These are phyloP conservation scores for Eulemur mongoz DNA, from an alignment of 2,797 vertebrate genomes.

Conservation along the genomic window DNA sequence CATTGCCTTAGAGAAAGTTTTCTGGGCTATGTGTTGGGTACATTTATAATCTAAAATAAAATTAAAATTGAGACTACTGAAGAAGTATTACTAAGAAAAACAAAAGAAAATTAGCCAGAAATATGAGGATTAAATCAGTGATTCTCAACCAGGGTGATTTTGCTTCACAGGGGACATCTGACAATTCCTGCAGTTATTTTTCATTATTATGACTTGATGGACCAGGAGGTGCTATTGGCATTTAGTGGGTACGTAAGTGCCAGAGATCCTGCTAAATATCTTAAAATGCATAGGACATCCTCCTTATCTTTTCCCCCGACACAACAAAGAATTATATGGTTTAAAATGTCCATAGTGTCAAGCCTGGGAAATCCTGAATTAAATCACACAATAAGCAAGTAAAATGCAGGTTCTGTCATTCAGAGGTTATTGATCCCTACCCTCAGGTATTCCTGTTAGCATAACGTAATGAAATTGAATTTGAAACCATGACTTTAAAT, in stretches of 20 bases:
- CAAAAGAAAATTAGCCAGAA: neutral
- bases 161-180: neutral
- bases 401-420: neutral
- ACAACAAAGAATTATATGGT: neutral
- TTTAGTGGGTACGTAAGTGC: neutral
- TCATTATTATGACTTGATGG: neutral
- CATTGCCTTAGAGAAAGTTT: neutral
- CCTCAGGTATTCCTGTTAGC: neutral
- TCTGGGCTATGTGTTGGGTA: neutral
- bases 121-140: neutral
- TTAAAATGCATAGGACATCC: neutral
- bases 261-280: neutral
- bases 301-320: fast-evolving
- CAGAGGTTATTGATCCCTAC: neutral
- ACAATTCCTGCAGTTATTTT: neutral
- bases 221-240: too few relatives aligned
- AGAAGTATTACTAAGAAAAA: neutral
- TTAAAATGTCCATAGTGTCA: neutral
- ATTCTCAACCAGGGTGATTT: neutral
- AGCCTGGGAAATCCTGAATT: neutral
- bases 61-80: neutral
- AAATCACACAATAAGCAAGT: neutral
- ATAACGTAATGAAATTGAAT: neutral
- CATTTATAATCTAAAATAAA: conserved; percentile 23
- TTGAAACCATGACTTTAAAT: neutral